Conservation (phyloP, 2,888 invertebrate species). For the Rhyacophila evoluta region DNA sequence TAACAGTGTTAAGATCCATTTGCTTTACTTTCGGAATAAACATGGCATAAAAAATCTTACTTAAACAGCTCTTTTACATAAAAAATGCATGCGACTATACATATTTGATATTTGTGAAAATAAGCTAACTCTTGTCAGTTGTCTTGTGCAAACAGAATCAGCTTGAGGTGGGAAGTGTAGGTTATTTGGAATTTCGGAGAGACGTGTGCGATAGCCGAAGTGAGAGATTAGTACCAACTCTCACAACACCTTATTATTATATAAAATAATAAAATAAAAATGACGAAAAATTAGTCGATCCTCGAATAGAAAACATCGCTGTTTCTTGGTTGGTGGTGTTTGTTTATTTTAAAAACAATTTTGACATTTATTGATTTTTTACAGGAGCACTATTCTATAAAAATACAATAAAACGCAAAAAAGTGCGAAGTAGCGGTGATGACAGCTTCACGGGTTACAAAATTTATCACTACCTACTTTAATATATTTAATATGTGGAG, state of each 20-base stretch:
- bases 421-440: too few relatives aligned
- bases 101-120: background rate
- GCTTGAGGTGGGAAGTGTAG: constrained; percentile 23
- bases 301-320: background rate
- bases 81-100: too few relatives aligned
- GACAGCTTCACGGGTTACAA: too few relatives aligned
- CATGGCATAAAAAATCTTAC: too few relatives aligned
- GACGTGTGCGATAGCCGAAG: constrained; percentile 20
- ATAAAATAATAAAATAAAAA: background rate
- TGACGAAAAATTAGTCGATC: constrained; percentile 4
- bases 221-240: constrained; percentile 10
- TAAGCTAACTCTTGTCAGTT: constrained; percentile 3
- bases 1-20: too few relatives aligned
- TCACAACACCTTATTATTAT: background rate
- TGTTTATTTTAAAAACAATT: background rate
- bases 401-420: too few relatives aligned
- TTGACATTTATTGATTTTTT: too few relatives aligned
- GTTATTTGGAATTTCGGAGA: constrained; percentile 18
- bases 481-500: too few relatives aligned
- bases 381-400: too few relatives aligned
- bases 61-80: too few relatives aligned
- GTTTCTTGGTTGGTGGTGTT: background rate
- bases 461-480: too few relatives aligned
- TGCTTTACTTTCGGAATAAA: too few relatives aligned
- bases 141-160: background rate